Conservation (phyloP, 1,140 invertebrate genomes). For the Radopholus similis region DNA sequence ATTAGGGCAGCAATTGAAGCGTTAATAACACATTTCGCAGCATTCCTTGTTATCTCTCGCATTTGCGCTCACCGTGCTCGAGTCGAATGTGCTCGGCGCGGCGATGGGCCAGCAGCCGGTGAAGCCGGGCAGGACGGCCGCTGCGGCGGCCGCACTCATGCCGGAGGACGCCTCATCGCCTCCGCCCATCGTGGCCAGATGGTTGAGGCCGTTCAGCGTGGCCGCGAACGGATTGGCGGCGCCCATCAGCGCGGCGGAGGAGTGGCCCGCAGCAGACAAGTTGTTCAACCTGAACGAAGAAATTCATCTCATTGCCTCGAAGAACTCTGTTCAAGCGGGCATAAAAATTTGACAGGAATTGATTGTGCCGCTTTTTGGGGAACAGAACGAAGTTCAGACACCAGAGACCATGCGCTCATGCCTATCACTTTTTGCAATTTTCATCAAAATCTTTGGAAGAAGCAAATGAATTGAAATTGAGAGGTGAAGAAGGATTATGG, state of each 20-base stretch:
- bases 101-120: not conserved
- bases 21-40: slow-evolving; percentile 3
- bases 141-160: not conserved
- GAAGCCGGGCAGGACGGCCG: not conserved
- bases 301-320: too few species aligned
- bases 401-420: too few species aligned
- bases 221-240: not conserved
- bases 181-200: not conserved
- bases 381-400: too few species aligned
- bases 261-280: not conserved
- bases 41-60: too few species aligned
- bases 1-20: not conserved
- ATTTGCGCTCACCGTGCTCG: too few species aligned
- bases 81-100: not conserved
- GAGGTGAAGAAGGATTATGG: too few species aligned
- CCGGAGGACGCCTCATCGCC: not conserved
- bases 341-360: too few species aligned
- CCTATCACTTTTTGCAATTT: too few species aligned
- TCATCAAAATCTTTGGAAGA: too few species aligned
- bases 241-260: not conserved
- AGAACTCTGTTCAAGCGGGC: too few species aligned
- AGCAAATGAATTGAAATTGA: too few species aligned
- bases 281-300: not conserved
- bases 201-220: not conserved
- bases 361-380: too few species aligned